These are phyloP conservation scores for Podarcis raffonei DNA, from an alignment of 2,113 vertebrate species.

Conservation along the genomic window DNA sequence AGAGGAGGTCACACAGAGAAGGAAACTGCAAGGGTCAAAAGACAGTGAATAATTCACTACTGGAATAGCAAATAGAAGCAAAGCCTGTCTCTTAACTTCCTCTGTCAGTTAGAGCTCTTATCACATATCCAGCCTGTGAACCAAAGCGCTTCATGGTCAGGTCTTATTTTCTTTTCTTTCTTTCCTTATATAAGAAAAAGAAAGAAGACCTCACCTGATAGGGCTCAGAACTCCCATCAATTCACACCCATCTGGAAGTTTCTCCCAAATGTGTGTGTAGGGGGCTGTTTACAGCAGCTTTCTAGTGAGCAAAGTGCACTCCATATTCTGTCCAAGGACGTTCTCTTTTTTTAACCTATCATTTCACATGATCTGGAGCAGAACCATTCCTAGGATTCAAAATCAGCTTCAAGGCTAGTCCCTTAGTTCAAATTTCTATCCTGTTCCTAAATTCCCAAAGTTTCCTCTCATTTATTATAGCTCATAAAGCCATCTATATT, in stretches of 20 bases:
- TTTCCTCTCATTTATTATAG: background rate
- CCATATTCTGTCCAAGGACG: background rate
- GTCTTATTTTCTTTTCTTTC: background rate
- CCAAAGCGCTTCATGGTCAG: background rate
- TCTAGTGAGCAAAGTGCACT: background rate
- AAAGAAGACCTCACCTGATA: background rate
- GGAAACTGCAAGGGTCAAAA: constrained; percentile 3
- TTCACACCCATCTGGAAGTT: background rate
- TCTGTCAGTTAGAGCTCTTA: background rate
- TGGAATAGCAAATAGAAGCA: background rate
- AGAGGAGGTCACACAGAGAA: background rate
- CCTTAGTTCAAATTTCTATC: background rate
- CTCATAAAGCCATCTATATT: background rate
- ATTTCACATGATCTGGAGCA: too few species aligned
- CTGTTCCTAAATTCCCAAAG: background rate
- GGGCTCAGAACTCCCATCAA: background rate
- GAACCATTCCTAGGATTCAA: too few species aligned
- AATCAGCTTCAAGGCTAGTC: background rate
- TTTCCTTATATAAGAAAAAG: too few species aligned
- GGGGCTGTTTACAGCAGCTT: background rate
- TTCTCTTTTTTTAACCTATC: background rate
- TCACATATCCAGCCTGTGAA: background rate
- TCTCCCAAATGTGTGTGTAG: background rate
- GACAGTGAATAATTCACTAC: too few species aligned
- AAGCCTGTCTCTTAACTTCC: background rate